phyloP scores from a whole-genome alignment of 35 echinoderm and acorn worm genomes.

The Patiria miniata region DNA sequence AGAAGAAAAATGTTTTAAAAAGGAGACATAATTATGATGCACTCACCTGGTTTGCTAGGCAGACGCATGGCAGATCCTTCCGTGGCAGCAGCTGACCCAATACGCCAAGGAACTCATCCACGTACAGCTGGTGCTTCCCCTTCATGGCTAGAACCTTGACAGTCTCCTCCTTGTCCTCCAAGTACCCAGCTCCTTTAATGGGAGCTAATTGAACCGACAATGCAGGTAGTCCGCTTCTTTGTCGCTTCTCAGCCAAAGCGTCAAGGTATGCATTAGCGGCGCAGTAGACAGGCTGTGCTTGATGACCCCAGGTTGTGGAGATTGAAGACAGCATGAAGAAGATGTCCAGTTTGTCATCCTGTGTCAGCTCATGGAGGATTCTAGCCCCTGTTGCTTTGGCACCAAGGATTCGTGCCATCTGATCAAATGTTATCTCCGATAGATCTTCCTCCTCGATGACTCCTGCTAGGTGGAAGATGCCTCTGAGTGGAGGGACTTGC shows the following conservation, averaged over 20 bases:
- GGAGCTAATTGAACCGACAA: constrained; percentile 68
- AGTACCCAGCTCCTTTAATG: constrained; percentile 54
- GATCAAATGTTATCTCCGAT: constrained; percentile 13
- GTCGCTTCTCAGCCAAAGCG: constrained; percentile 46
- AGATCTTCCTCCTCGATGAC: constrained; percentile 37
- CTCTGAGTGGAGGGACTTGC: constrained; percentile 40
- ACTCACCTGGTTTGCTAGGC: constrained; percentile 57
- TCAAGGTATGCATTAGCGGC: constrained; percentile 54
- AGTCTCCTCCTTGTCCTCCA: constrained; percentile 34
- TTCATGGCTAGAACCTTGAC: constrained; percentile 36
- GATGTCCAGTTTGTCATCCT: constrained; percentile 61
- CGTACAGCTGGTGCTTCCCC: constrained; percentile 58
- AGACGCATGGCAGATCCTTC: constrained; percentile 54
- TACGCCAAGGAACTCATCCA: constrained; percentile 75
- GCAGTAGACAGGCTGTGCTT: constrained; percentile 48
- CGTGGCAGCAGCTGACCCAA: constrained; percentile 65
- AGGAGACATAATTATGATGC: no score
- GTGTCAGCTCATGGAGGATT: constrained; percentile 50
- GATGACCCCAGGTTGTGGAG: constrained; percentile 53
- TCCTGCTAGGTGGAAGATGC: constrained; percentile 69
- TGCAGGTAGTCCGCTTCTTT: constrained; percentile 54
- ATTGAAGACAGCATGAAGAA: constrained; percentile 67
- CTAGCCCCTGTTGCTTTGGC: constrained; percentile 42
- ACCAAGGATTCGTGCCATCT: constrained; percentile 25
- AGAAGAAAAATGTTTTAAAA: no score